Base-by-base conservation (phyloP, 2,797 vertebrate genomes). In the Moxostoma hubbsi region DNA sequence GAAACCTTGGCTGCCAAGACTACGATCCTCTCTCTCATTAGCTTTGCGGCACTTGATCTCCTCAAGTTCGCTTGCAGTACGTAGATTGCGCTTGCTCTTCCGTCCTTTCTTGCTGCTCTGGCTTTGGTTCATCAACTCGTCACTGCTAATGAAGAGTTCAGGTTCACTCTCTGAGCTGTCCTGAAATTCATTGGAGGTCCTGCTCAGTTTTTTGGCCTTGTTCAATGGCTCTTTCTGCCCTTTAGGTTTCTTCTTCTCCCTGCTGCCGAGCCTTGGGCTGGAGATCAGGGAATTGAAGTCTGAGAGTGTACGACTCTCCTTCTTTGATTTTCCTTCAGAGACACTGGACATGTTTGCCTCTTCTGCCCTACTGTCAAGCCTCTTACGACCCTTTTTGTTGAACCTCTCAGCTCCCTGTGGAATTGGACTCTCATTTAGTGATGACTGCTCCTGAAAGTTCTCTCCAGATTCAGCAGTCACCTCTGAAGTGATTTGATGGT, bases 131-230 rank as follows among this genome's bases (percentile, higher is more conserved):
- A 98, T 97, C 61, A 99, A 94, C 90, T 99, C 98, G 24, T 99
- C 98, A 9, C 98, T 97, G 0, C 98, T 98, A 90, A 99, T 98
- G 89, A 99, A 99, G 63, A 99, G 95, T 87, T 99, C 98, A 0
- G 97, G 98, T 89, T 99, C 98, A 0, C 98, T 99, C 91, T 99
- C 98, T 0, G 98, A 99, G 90, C 98, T 99, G 89, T 99, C 98
- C 86, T 99, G 98, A 91, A 99, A 99, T 88, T 99, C 98, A 0
- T 93, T 98, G 0, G 95, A 98, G 74, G 92, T 93, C 88, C 98
- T 98, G 78, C 92, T 97, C 77, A 98, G 82, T 89, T 99, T 99
- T 92, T 99, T 99, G 0, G 96, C 92, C 87, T 99, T 86, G 80
- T 86, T 99, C 61, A 97, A 82, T 75, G 94, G 97, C 89, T 99